Conservation (phyloP, 2,888 invertebrate species). For the Troides oblongomaculatus region DNA sequence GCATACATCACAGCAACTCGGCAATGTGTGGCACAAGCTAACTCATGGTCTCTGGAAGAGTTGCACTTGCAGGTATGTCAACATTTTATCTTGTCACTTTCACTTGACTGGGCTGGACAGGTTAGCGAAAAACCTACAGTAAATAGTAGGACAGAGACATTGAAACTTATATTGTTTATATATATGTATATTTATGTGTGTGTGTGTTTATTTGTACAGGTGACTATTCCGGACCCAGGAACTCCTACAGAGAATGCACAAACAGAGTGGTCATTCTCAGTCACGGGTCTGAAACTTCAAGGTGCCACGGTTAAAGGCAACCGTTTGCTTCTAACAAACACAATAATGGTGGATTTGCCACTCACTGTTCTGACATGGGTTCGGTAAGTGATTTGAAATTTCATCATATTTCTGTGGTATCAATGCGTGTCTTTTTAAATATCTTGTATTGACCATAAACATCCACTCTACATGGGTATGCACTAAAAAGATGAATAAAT, state of each 20-base stretch:
- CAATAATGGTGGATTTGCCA: constrained; percentile 96
- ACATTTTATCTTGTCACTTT: too few relatives aligned
- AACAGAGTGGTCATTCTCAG: constrained; percentile 84
- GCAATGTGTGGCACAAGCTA: constrained; percentile 98
- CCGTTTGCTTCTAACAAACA: constrained; percentile 93
- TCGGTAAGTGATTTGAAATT: constrained; percentile 69
- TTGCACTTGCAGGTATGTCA: constrained; percentile 87
- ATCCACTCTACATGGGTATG: too few relatives aligned
- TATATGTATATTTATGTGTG: not conserved
- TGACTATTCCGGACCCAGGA: constrained; percentile 82
- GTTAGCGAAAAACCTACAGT: too few relatives aligned
- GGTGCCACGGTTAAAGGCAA: constrained; percentile 97
- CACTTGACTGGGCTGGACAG: too few relatives aligned
- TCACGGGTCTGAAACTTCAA: constrained; percentile 94
- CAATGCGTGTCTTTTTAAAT: too few relatives aligned
- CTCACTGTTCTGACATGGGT: constrained; percentile 95
- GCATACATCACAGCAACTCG: constrained; percentile 99
- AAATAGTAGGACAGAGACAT: too few relatives aligned
- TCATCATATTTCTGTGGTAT: too few relatives aligned
- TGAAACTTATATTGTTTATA: not conserved
- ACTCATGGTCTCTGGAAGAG: constrained; percentile 98
- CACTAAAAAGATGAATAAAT: too few relatives aligned
- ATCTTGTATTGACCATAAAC: too few relatives aligned
- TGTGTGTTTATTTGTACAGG: constrained; percentile 48
- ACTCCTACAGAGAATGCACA: constrained; percentile 80